Evolutionary conservation across 2,888 invertebrate species (phyloP).

Genomic region (Platycheirus albimanus): DNA sequence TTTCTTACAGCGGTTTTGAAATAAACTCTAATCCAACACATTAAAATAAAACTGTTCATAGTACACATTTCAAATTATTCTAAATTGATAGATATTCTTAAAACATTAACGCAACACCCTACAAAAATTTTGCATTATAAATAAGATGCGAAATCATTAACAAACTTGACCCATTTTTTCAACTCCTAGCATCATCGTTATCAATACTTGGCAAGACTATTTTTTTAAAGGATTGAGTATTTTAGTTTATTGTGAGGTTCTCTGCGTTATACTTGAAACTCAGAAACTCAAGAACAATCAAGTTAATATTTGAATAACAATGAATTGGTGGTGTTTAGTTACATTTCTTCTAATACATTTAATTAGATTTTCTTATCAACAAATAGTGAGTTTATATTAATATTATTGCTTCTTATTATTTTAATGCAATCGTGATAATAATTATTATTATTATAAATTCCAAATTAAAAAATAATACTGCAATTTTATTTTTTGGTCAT

Average conservation of each 20-base stretch:
- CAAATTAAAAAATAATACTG: too few relatives aligned
- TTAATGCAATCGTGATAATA: too few relatives aligned
- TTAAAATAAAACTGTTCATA: too few relatives aligned
- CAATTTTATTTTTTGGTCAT: too few relatives aligned
- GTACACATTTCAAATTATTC: too few relatives aligned
- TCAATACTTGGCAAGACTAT: conserved; percentile 23
- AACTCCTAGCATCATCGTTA: neutral
- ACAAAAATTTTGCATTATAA: conserved; percentile 15
- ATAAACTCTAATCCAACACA: too few relatives aligned
- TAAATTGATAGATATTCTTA: neutral
- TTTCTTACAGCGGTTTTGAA: too few relatives aligned
- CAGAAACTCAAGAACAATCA: neutral
- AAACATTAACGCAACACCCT: conserved; percentile 19
- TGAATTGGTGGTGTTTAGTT: conserved; percentile 12
- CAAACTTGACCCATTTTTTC: conserved; percentile 29
- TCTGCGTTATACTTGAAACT: conserved; percentile 23
- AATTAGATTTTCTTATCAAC: conserved; percentile 37
- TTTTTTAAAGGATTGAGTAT: conserved; percentile 5
- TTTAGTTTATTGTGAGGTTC: conserved; percentile 42
- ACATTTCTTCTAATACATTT: conserved; percentile 29
- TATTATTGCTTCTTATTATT: neutral
- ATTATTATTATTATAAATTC: too few relatives aligned
- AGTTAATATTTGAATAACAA: neutral
- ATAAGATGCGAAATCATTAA: conserved; percentile 4
- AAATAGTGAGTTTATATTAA: conserved; percentile 48